A percentile compares a stretch with the other conserved stretches of the same genome.
Conservation (phyloP, 2,113 vertebrate genomes). For the Caranx ignobilis region DNA sequence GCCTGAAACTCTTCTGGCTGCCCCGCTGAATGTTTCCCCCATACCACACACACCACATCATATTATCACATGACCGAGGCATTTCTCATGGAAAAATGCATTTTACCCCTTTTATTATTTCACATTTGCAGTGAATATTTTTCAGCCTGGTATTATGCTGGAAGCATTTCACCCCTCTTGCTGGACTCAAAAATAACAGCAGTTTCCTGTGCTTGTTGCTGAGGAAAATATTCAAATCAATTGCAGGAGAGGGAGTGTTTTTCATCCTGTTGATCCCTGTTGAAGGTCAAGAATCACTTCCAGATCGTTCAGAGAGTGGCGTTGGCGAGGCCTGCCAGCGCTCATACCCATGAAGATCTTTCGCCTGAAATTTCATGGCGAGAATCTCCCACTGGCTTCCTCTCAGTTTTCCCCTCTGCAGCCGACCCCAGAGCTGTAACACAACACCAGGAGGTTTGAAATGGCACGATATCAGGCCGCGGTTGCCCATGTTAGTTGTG, state of each 20-base stretch:
- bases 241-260: constrained; percentile 39
- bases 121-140: constrained; percentile 66
- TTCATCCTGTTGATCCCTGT: constrained; percentile 33
- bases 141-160: constrained; percentile 54
- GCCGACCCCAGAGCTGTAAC: constrained; percentile 57
- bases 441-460: constrained; percentile 59
- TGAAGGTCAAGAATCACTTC: constrained; percentile 53
- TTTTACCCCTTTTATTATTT: constrained; percentile 66
- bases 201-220: constrained; percentile 63
- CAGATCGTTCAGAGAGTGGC: constrained; percentile 41
- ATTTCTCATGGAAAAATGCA: constrained; percentile 63
- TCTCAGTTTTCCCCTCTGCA: constrained; percentile 63
- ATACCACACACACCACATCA: constrained; percentile 65
- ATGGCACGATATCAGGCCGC: constrained; percentile 46
- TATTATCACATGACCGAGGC: constrained; percentile 65
- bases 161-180: constrained; percentile 31
- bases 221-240: constrained; percentile 63
- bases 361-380: constrained; percentile 58
- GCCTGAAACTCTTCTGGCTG: constrained; percentile 50
- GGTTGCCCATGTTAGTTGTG: constrained; percentile 43
- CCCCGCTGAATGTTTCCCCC: constrained; percentile 25
- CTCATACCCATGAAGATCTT: constrained; percentile 46
- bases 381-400: constrained; percentile 63
- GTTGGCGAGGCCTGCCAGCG: constrained; percentile 39
- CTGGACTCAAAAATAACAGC: constrained; percentile 56